These are phyloP conservation scores for Taenaris catops DNA, from an alignment of 2,888 invertebrate genomes.

Conservation along the genomic window DNA sequence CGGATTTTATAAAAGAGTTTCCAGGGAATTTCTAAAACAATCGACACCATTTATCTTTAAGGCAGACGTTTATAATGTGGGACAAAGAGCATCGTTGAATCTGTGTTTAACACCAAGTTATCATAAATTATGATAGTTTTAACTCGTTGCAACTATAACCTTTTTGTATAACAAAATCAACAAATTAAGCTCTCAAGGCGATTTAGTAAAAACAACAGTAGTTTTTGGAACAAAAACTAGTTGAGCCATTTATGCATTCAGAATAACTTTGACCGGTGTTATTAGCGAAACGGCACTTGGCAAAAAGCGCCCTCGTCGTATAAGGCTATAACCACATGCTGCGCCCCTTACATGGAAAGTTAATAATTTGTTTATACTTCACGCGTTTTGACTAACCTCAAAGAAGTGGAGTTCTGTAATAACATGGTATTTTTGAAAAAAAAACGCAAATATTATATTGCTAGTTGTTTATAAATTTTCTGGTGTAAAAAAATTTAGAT, in stretches of 20 bases:
- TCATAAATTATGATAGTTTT: neutral
- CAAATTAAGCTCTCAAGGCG: constrained; percentile 13
- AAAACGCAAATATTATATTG: no score
- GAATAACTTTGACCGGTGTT: constrained; percentile 43
- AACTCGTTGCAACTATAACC: neutral
- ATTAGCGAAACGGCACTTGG: constrained; percentile 45
- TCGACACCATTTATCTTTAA: no score
- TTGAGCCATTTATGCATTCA: constrained; percentile 40
- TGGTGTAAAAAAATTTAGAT: no score
- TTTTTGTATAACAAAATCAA: constrained; percentile 3
- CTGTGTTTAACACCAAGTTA: no score
- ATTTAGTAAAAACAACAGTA: constrained; percentile 15
- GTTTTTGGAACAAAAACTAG: constrained; percentile 37
- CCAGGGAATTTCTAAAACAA: no score
- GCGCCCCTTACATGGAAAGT: constrained; percentile 51
- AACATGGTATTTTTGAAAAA: no score
- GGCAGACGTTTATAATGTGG: no score
- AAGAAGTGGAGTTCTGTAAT: neutral
- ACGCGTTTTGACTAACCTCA: constrained; percentile 1
- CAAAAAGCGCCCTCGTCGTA: constrained; percentile 46
- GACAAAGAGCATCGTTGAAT: no score
- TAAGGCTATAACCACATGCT: constrained; percentile 45
- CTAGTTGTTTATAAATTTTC: no score
- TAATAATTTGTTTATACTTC: constrained; percentile 64
- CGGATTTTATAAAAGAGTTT: no score